phyloP scores from a whole-genome alignment of 1,140 invertebrate genomes.

The Mactra quadrangularis region DNA sequence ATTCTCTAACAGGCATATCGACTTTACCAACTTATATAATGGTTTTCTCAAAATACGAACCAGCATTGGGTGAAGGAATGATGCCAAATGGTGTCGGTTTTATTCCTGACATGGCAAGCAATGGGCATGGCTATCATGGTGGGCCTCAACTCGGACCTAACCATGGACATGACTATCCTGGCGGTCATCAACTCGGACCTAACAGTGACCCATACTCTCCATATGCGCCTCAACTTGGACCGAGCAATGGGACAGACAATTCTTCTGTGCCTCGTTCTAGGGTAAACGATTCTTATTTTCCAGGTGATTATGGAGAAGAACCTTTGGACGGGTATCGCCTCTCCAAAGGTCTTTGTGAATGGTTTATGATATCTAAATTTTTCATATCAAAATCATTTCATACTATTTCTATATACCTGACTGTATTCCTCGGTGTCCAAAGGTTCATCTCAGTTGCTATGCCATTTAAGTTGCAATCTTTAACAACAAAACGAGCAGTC shows the following conservation, averaged over 20 bases:
- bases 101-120: not conserved
- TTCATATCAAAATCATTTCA: slow-evolving; percentile 37
- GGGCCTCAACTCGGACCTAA: too few species aligned
- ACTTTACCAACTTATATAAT: slow-evolving; percentile 50
- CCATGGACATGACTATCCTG: not conserved
- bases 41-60: slow-evolving; percentile 4
- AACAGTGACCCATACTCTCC: not conserved
- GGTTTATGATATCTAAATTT: slow-evolving; percentile 40
- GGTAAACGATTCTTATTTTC: too few species aligned
- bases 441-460: slow-evolving; percentile 3
- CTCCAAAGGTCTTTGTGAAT: not conserved
- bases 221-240: too few species aligned
- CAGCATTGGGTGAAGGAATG: not conserved
- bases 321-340: not conserved
- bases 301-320: not conserved
- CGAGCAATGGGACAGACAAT: not conserved
- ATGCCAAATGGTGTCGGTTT: too few species aligned
- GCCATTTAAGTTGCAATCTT: slow-evolving; percentile 8
- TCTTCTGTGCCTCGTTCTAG: not conserved
- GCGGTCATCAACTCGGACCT: not conserved
- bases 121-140: not conserved
- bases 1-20: slow-evolving; percentile 39
- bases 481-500: not conserved
- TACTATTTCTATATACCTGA: slow-evolving; percentile 26
- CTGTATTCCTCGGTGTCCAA: slow-evolving; percentile 33